Percentiles rank a stretch among this genome's conserved stretches.
phyloP scores from a whole-genome alignment of 1,140 invertebrate species.

The Danaus melanippus region DNA sequence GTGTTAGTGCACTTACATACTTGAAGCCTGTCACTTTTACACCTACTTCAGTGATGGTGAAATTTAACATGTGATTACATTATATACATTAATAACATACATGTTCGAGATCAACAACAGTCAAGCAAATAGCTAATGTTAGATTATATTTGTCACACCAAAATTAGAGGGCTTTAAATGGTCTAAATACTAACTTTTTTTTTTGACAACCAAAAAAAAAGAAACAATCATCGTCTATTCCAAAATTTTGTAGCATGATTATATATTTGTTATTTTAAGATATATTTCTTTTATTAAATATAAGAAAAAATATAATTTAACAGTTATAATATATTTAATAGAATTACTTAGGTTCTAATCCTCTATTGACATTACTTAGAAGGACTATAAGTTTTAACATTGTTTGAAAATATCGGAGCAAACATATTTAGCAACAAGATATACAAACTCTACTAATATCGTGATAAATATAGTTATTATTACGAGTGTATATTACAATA shows the following conservation, averaged over 20 bases:
- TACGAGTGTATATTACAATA: constrained; percentile 23
- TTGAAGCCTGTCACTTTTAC: constrained; percentile 42
- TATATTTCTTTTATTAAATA: constrained; percentile 8
- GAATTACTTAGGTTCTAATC: constrained; percentile 1
- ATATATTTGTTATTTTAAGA: constrained; percentile 6
- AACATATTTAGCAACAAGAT: constrained; percentile 21
- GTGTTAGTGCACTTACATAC: constrained; percentile 63
- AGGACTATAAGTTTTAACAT: constrained; percentile 10
- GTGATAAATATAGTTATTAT: constrained; percentile 19
- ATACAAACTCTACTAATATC: constrained; percentile 24
- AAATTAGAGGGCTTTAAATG: constrained; percentile 30
- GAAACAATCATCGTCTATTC: background rate
- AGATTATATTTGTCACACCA: constrained; percentile 33
- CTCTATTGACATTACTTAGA: constrained; percentile 3
- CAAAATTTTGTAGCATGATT: constrained; percentile 9
- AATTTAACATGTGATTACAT: constrained; percentile 70
- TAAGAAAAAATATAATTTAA: constrained; percentile 12
- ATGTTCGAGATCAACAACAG: constrained; percentile 68
- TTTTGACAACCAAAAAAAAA: constrained; percentile 11
- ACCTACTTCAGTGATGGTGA: constrained; percentile 55
- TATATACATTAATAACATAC: constrained; percentile 65
- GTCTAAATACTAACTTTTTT: constrained; percentile 22
- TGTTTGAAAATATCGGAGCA: constrained; percentile 12
- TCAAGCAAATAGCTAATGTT: constrained; percentile 60
- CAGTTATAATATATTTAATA: constrained; percentile 4